phyloP scores from a whole-genome alignment of 2,888 invertebrate species.

The Augochlorella aurata region DNA sequence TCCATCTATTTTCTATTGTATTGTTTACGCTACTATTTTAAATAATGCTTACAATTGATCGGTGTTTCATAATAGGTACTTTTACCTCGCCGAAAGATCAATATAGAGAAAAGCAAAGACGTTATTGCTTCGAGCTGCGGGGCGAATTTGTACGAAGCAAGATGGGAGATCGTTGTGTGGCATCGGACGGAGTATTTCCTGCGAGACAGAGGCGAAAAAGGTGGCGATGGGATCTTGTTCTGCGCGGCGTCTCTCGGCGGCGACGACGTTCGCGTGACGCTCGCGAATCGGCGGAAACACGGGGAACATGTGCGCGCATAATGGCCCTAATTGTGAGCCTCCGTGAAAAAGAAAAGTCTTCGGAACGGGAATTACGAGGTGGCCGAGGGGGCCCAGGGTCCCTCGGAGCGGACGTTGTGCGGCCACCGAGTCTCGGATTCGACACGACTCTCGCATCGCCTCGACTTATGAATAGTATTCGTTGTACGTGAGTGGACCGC shows the following conservation, averaged over 20 bases:
- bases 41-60: too few species aligned
- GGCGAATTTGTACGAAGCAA: background rate
- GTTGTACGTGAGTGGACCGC: constrained; percentile 59
- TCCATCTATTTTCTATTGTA: too few species aligned
- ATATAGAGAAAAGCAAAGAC: too few species aligned
- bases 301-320: constrained; percentile 51
- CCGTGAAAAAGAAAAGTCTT: constrained; percentile 36
- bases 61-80: too few species aligned
- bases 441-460: constrained; percentile 9
- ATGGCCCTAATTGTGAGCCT: constrained; percentile 54
- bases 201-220: background rate
- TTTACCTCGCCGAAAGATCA: too few species aligned
- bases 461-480: constrained; percentile 70
- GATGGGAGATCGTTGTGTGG: background rate
- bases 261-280: constrained; percentile 32
- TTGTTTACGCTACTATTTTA: too few species aligned
- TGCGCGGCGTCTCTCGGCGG: background rate
- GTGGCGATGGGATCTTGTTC: background rate
- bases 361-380: constrained; percentile 63
- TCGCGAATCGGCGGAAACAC: constrained; percentile 48
- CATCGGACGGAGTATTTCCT: too few species aligned
- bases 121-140: background rate
- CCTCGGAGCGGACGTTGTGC: constrained; percentile 18
- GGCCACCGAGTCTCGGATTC: constrained; percentile 11
- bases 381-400: constrained; percentile 48